A percentile compares a stretch with the other conserved stretches of the same genome.
Conservation (phyloP, 2,888 invertebrate species). For the Sisyra nigra region DNA sequence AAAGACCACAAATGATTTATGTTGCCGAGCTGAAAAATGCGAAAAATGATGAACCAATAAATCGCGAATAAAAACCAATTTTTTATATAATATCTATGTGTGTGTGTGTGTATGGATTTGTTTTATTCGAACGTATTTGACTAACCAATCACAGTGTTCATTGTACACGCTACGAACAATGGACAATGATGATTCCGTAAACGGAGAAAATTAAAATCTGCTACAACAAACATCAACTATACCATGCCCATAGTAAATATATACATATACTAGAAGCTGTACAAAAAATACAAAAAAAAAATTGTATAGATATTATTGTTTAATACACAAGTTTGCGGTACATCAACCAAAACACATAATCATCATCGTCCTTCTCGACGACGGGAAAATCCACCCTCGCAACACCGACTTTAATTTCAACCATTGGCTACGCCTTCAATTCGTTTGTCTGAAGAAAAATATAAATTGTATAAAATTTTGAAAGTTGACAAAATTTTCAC, state of each 20-base stretch:
- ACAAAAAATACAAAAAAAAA: too few species aligned
- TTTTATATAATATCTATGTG: constrained; percentile 1
- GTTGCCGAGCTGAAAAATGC: constrained; percentile 1
- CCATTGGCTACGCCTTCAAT: too few species aligned
- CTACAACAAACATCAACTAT: neutral
- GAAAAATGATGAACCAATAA: neutral
- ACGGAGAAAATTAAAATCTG: constrained; percentile 9
- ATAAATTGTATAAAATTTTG: too few species aligned
- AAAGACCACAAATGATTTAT: constrained; percentile 1
- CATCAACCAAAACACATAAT: neutral
- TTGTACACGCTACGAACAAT: constrained; percentile 5
- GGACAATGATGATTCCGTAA: constrained; percentile 7
- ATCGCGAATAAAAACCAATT: neutral
- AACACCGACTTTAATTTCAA: too few species aligned
- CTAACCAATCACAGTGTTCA: constrained; percentile 5
- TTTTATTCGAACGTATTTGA: constrained; percentile 1
- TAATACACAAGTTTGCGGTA: constrained; percentile 6
- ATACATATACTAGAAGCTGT: constrained; percentile 1
- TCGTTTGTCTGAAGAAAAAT: too few species aligned
- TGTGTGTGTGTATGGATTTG: neutral
- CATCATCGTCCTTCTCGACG: neutral
- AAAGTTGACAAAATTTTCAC: too few species aligned
- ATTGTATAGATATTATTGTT: constrained; percentile 8
- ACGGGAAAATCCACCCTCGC: neutral
- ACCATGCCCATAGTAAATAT: neutral